Base-by-base conservation (phyloP, 2,888 invertebrate genomes). In the Hydrotaea cyrtoneurina region DNA sequence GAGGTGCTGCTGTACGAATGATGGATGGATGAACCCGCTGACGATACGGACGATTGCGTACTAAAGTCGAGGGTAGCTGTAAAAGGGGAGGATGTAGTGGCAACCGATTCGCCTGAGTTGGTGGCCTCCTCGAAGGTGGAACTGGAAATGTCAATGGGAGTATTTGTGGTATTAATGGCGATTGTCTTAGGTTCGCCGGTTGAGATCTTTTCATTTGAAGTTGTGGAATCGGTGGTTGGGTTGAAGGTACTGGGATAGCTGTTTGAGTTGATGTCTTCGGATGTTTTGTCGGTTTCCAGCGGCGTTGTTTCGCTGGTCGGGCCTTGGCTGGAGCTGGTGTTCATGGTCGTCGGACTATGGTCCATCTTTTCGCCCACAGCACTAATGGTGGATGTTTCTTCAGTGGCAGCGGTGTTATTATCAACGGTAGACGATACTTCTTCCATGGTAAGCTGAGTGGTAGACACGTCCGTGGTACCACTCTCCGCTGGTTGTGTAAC, bases 191-290 rank as follows among this genome's bases (percentile, higher is more conserved):
- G 21, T 57, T 15, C 46, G 19, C 66, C 43, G 26, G 72, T 36
- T 75, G 80, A 78, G 57, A 75, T 78, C 36, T 43, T 50, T 17
- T 75, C 57, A 57, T 13, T 39, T 36, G 31, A 19, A 23, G 21
- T n/a, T 13, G 66, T 59, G 8, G 59, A 31, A 59, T 53, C 53
- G 31, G 64, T 19, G 15, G 23, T 43, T 2, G 23, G 17, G 19
- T 10, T 59, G 19, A 59, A 59, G 19, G 57, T 17, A 11, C 23
- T 13, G 10, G 73, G 46, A 17, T 17, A 21, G 53, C 62, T n/a
- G 46, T n/a, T n/a, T 0, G 73, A 50, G 43, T 17, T 76, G 8
- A 21, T 43, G 39, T 53, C 59, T 19, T 0, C 7, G 0, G 36
- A 46, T 21, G 62, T 31, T 39, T 21, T 59, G 4, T 4, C 4